Percentiles rank a stretch among this genome's conserved stretches.
Evolutionary conservation across 2,113 vertebrate species (phyloP).

Genomic region (Lasiurus borealis): DNA sequence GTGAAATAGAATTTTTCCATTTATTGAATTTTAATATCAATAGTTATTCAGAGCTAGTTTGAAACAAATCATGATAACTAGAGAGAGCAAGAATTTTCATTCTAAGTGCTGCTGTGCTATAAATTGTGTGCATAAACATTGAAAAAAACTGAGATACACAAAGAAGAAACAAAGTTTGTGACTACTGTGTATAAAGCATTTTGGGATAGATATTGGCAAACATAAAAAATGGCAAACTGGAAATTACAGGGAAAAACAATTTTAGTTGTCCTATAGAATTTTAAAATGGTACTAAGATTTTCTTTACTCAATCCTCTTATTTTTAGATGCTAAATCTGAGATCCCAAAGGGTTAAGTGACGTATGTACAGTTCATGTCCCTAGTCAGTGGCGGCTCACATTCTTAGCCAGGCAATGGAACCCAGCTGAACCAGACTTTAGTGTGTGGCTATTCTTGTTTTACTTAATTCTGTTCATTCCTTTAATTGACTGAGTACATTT

Average conservation of each 20-base stretch:
- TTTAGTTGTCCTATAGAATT: not conserved
- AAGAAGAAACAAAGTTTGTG: slow-evolving; percentile 3
- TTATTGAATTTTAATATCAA: not conserved
- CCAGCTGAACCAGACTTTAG: not conserved
- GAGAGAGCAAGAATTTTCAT: not conserved
- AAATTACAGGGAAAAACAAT: not conserved
- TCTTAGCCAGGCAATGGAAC: not conserved
- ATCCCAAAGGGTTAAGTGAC: not conserved
- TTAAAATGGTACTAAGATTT: not conserved
- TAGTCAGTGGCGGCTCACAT: not conserved
- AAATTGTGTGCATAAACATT: not conserved
- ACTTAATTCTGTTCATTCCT: not conserved
- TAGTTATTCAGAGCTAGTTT: not conserved
- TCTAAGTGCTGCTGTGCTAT: not conserved
- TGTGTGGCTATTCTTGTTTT: slow-evolving; percentile 2
- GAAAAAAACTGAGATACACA: not conserved
- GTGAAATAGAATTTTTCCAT: not conserved
- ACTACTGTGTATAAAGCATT: not conserved
- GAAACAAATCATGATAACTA: not conserved
- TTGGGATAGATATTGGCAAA: not conserved
- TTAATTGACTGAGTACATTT: not conserved
- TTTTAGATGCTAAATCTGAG: slow-evolving; percentile 9
- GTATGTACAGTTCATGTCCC: not conserved
- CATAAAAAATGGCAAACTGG: not conserved
- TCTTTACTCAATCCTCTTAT: not conserved